Percentiles rank a stretch among this genome's conserved stretches.
Evolutionary conservation across 1,140 invertebrate species (phyloP).

Genomic region (Ruditapes philippinarum): DNA sequence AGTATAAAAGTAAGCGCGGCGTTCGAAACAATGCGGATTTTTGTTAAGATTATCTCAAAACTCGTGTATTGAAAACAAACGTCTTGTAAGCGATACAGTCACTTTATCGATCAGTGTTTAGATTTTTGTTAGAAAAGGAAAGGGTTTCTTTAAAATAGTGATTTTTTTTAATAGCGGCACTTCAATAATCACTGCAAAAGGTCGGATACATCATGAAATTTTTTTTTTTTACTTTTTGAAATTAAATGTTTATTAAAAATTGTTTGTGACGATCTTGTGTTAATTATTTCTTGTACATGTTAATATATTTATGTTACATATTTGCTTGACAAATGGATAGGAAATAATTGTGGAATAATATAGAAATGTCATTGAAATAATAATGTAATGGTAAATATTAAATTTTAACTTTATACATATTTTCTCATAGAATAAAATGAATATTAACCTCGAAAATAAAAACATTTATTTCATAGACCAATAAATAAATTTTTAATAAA

Average conservation of each 20-base stretch:
- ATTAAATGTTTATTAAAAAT: neutral
- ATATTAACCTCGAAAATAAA: no score
- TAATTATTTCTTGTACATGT: neutral
- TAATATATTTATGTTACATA: no score
- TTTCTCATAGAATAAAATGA: no score
- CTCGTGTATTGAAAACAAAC: conserved; percentile 4
- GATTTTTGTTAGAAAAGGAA: conserved; percentile 12
- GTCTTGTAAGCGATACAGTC: neutral
- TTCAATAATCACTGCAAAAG: neutral
- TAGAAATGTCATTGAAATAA: no score
- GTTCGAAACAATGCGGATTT: conserved; percentile 11
- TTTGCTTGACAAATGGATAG: no score
- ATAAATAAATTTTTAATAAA: no score
- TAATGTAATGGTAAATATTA: no score
- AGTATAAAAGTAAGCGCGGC: conserved; percentile 14
- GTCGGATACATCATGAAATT: neutral
- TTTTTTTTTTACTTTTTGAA: neutral
- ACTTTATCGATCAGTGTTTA: conserved; percentile 21
- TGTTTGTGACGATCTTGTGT: neutral
- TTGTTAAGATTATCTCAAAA: neutral
- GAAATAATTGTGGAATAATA: neutral
- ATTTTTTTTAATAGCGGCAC: neutral
- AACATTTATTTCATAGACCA: no score
- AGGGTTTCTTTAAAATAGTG: conserved; percentile 7
- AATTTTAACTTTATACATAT: no score